Conservation (phyloP, 1,140 invertebrate species). For the Coptotermes formosanus region DNA sequence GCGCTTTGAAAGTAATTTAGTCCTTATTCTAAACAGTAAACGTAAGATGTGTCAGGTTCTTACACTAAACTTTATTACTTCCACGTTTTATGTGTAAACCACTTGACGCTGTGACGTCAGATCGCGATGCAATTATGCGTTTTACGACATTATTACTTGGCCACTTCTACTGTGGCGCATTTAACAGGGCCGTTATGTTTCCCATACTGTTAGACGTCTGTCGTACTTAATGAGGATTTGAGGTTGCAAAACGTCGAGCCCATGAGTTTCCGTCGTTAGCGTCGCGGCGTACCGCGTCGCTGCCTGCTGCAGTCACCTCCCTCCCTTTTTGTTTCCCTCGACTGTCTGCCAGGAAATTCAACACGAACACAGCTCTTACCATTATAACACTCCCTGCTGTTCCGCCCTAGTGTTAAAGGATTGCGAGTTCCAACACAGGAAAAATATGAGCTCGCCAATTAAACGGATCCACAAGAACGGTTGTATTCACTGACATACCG, state of each 20-base stretch:
- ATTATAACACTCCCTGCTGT: background rate
- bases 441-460: too few species aligned
- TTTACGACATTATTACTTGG: background rate
- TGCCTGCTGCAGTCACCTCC: background rate
- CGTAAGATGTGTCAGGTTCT: background rate
- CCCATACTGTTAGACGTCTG: background rate
- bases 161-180: background rate
- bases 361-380: background rate
- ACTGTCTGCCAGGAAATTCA: background rate
- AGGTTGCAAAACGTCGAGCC: background rate
- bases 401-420: background rate
- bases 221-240: slow-evolving; percentile 2
- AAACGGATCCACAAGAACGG: too few species aligned
- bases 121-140: background rate
- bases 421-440: too few species aligned
- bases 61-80: background rate
- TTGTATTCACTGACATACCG: too few species aligned
- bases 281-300: background rate
- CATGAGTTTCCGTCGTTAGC: background rate
- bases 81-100: background rate
- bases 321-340: background rate
- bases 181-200: background rate
- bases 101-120: background rate
- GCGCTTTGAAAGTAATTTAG: background rate
- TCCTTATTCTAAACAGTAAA: background rate